Evolutionary conservation across 2,113 vertebrate genomes (phyloP), one percentile per base, ranked within the genome.

Genomic region (Phrynocephalus versicolor): DNA sequence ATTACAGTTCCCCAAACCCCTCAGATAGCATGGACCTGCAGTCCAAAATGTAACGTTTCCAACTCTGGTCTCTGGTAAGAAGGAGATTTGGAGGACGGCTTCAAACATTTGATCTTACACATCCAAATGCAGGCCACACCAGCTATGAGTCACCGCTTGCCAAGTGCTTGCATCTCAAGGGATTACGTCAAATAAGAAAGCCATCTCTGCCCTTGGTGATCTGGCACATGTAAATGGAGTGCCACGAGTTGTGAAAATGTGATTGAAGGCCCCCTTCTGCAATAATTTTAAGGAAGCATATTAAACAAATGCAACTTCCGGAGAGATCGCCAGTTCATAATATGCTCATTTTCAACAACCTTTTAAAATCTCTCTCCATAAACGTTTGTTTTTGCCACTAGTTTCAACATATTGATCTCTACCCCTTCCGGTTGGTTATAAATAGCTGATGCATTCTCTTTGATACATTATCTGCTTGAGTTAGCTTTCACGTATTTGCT

Each of bases 391-490:
- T 39, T 1, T 76, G 60, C 62, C 39, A 41, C 57, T 83, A 45
- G 57, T 82, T 74, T 62, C 70, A 83, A 83, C 9, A 51, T 76
- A 84, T 18, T 65, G 60, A 58, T 70, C 41, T 85, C 19, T 79
- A 58, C 67, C 83, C 45, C 45, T 10, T 51, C 45, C 45, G 10
- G 45, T 51, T 79, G 74, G 27, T 57, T 37, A 21, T 33, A 84
- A 84, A 18, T 65, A 69, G n/a, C 8, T 35, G 71, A n/a, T 77
- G n/a, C 33, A 69, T 78, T 69, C 39, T 78, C 8, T 51, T 83
- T 25, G 35, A 19, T 23, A 62, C 30, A 78, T 45, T 79, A 79
- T 55, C 67, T 79, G 84, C 64, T 8, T 51, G 10, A 51, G 45
- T 10, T 51, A 10, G 45, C 45, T 51, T 51, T 51, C 45, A 51